phyloP scores from a whole-genome alignment of 1,140 invertebrate species.

The Lutraria rhynchaena region DNA sequence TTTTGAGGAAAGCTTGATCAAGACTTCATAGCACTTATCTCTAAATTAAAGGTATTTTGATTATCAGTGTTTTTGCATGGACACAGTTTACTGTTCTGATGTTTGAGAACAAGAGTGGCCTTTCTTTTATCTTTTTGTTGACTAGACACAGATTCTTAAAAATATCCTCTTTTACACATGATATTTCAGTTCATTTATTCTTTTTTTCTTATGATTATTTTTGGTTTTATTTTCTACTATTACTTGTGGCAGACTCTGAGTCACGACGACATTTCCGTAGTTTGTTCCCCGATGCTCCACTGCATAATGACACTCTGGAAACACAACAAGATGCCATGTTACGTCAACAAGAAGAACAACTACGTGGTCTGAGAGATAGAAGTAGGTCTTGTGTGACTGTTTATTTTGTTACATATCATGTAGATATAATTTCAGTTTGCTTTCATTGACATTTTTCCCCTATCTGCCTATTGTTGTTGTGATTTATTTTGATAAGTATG shows the following conservation, averaged over 20 bases:
- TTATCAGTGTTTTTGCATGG: no score
- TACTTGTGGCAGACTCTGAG: conserved; percentile 69
- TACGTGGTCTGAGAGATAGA: conserved; percentile 62
- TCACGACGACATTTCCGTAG: conserved; percentile 75
- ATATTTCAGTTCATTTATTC: background rate
- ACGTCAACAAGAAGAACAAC: conserved; percentile 74
- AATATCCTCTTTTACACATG: no score
- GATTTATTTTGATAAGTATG: no score
- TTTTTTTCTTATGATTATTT: conserved; percentile 7
- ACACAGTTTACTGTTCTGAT: no score
- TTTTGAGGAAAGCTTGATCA: no score
- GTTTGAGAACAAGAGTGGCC: conserved; percentile 1
- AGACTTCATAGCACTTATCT: no score
- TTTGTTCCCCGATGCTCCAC: conserved; percentile 75
- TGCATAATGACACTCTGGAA: conserved; percentile 71
- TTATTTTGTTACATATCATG: no score
- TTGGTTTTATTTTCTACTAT: background rate
- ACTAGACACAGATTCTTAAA: conserved; percentile 37
- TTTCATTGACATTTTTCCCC: no score
- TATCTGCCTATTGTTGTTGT: no score
- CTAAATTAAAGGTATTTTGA: no score
- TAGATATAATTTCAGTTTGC: no score
- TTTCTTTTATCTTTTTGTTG: background rate
- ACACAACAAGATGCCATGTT: conserved; percentile 77
- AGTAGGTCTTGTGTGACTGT: no score